These are phyloP conservation scores for Crenichthys baileyi DNA, from an alignment of 2,797 vertebrate genomes.

Conservation along the genomic window DNA sequence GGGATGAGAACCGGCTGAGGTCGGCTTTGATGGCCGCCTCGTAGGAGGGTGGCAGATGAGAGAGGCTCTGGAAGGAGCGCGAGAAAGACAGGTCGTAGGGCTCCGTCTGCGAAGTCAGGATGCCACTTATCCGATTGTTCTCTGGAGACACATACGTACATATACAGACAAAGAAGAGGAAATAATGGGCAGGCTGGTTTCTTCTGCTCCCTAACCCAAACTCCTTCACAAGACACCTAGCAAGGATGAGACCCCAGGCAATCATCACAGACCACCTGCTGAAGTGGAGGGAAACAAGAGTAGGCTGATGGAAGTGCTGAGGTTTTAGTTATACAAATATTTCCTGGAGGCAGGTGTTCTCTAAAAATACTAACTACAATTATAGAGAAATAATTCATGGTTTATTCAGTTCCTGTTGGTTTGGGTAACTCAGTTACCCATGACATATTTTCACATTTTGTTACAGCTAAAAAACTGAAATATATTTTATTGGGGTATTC, in stretches of 20 bases:
- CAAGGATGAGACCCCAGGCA: slow-evolving; percentile 22
- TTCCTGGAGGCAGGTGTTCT: slow-evolving; percentile 38
- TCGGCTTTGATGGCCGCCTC: slow-evolving; percentile 96
- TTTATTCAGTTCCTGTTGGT: slow-evolving; percentile 13
- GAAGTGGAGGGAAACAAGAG: slow-evolving; percentile 37
- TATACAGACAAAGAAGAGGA: slow-evolving; percentile 75
- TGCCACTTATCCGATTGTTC: slow-evolving; percentile 93
- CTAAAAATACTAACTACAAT: neutral
- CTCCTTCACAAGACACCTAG: slow-evolving; percentile 7
- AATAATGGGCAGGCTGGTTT: slow-evolving; percentile 59
- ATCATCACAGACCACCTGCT: slow-evolving; percentile 49
- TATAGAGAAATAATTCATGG: neutral
- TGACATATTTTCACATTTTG: neutral
- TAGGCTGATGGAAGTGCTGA: slow-evolving; percentile 37
- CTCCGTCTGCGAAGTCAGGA: slow-evolving; percentile 98
- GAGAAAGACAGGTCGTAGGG: slow-evolving; percentile 98
- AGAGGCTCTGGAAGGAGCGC: slow-evolving; percentile 98
- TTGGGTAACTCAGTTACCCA: neutral
- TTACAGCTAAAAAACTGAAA: neutral
- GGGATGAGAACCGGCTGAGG: slow-evolving; percentile 95
- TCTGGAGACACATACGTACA: slow-evolving; percentile 87
- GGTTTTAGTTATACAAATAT: slow-evolving; percentile 57
- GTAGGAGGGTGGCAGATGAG: slow-evolving; percentile 96
- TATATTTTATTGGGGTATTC: neutral
- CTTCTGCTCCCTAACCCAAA: slow-evolving; percentile 5